Evolutionary conservation across 1,140 invertebrate genomes (phyloP), one percentile per base, ranked within the genome.

Genomic region (Drepana arcuata): DNA sequence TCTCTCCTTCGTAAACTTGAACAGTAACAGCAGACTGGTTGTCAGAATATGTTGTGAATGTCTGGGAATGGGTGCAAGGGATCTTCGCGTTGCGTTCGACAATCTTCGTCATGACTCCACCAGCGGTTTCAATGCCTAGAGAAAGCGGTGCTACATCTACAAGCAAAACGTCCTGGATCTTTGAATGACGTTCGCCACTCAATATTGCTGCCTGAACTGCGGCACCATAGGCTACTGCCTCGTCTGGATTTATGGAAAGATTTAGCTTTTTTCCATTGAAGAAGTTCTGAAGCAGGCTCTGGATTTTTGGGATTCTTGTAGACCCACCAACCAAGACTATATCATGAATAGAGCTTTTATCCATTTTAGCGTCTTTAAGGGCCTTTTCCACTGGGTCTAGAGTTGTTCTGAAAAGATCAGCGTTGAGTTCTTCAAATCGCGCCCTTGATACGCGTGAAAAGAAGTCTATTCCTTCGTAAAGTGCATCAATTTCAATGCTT

Each of bases 251-350:
- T 31, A 84, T 83, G 14, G 84, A 86, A 39, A 88, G 85, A 47
- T 83, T 84, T 3, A 84, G 53, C 14, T 64, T 63, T 48, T 83
- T 84, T 3, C 81, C 81, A 41, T 71, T 77, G 45, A 84, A 84
- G 53, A 71, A 84, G 21, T 75, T 70, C 50, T 84, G 82, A 2
- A 86, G 50, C 25, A 86, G 43, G 32, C 56, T 72, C 45, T 86
- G 86, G 13, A 87, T 78, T 64, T 86, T 86, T 1, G 85, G 85
- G 27, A 87, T 87, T 10, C 90, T 81, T 5, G 88, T 92, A 0
- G 90, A 92, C 4, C 90, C 90, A 24, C 90, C 90, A 14, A 92
- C 90, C 32, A 92, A 71, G 4, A 92, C 89, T 34, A 92, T 87
- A 29, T 92, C 90, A 50, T 92, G 78, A 32, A 92, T 89, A 13